phyloP scores from a whole-genome alignment of 1,140 invertebrate genomes.

The Apis mellifera region DNA sequence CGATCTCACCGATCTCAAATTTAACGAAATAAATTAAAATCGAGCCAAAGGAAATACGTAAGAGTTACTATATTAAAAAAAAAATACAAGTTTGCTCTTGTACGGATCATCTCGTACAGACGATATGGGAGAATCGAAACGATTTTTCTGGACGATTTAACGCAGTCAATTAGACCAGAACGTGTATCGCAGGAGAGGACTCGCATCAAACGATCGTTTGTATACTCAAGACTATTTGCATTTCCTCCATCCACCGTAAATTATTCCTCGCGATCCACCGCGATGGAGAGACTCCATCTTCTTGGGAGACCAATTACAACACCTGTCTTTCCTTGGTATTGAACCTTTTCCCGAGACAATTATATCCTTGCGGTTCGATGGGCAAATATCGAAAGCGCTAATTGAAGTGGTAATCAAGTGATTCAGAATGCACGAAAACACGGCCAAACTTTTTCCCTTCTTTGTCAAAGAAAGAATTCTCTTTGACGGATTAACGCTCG shows the following conservation, averaged over 20 bases:
- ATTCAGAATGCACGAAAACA: neutral
- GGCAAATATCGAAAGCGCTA: neutral
- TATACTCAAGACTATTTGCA: neutral
- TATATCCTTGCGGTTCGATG: conserved; percentile 15
- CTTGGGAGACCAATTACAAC: conserved; percentile 28
- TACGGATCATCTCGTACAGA: no score
- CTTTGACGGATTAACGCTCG: neutral
- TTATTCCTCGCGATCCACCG: conserved; percentile 32
- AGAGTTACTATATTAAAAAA: no score
- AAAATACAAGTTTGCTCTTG: no score
- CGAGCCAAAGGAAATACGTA: no score
- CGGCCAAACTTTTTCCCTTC: neutral
- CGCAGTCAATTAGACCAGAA: no score
- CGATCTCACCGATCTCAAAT: no score
- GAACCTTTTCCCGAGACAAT: conserved; percentile 15
- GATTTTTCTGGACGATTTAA: no score
- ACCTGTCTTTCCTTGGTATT: neutral
- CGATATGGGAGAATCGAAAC: no score
- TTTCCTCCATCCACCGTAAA: neutral
- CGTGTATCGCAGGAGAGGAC: neutral
- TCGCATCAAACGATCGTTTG: conserved; percentile 38
- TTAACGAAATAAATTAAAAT: no score
- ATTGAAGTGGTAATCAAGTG: conserved; percentile 9
- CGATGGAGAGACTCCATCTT: neutral
- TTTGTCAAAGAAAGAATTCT: neutral